These are phyloP conservation scores for Stomatorhinus ivindoensis DNA, from an alignment of 2,113 vertebrate genomes.

Conservation along the genomic window DNA sequence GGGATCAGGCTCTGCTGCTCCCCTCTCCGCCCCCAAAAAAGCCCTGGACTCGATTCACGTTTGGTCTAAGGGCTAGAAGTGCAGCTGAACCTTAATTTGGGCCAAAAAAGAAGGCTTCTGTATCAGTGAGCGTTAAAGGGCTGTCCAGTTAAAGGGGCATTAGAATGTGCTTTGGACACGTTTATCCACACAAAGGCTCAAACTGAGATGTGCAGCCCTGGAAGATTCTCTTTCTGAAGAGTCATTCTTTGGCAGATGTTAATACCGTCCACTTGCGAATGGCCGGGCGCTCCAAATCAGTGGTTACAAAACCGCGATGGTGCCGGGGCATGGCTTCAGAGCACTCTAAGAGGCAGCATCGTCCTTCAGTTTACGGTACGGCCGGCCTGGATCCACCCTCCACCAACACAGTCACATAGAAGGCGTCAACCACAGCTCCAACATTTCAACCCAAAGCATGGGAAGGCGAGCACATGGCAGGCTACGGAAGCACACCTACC, in stretches of 20 bases:
- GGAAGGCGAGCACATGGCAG: not conserved
- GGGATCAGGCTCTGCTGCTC: slow-evolving; percentile 10
- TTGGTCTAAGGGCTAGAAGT: not conserved
- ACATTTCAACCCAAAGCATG: too few relatives aligned
- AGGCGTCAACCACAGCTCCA: too few relatives aligned
- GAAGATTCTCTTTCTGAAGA: not conserved
- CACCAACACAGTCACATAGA: not conserved
- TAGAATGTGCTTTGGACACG: not conserved
- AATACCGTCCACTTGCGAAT: not conserved
- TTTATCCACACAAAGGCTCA: not conserved
- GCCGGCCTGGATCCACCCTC: not conserved
- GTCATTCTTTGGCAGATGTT: not conserved
- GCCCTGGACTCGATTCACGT: not conserved
- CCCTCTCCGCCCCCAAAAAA: not conserved
- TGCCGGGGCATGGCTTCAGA: not conserved
- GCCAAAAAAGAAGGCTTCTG: not conserved
- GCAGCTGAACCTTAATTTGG: not conserved
- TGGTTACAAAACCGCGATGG: not conserved
- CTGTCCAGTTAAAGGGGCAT: not conserved
- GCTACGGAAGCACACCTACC: slow-evolving; percentile 56
- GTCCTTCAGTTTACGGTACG: not conserved
- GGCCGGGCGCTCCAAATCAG: not conserved
- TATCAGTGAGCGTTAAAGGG: not conserved
- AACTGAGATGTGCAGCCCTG: not conserved
- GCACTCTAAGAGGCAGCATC: not conserved